Conservation (phyloP, 2,797 vertebrate species). For the Corythornis leucogaster region DNA sequence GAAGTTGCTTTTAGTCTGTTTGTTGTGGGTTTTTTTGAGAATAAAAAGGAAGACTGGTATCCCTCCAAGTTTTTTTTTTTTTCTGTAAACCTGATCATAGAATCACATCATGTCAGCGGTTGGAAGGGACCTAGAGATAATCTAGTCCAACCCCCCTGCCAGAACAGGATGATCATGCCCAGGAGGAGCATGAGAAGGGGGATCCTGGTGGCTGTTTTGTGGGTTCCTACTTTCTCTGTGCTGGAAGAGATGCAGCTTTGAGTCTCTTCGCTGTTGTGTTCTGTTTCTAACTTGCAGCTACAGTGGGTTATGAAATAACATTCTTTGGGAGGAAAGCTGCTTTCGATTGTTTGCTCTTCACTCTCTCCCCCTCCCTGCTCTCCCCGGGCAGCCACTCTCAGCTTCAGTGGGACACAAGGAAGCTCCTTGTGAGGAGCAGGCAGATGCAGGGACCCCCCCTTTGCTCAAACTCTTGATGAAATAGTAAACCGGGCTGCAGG, state of each 20-base stretch:
- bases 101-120: no score
- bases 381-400: neutral
- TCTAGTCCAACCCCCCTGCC: no score
- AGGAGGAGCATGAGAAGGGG: neutral
- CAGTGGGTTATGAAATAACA: neutral
- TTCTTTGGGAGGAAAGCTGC: neutral
- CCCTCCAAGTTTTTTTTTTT: neutral
- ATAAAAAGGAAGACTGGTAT: neutral
- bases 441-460: neutral
- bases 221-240: neutral
- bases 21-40: neutral
- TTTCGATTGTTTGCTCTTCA: neutral
- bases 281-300: neutral
- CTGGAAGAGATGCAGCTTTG: neutral
- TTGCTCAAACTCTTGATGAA: neutral
- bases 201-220: neutral
- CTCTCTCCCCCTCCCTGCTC: neutral
- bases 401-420: neutral
- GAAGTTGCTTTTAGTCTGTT: neutral
- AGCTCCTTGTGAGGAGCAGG: neutral
- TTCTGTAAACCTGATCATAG: neutral
- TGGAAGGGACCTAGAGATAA: no score
- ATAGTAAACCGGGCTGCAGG: neutral
- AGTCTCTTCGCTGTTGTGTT: neutral
- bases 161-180: neutral